Evolutionary conservation across 2,113 vertebrate genomes (phyloP).

Genomic region (Dromiciops gliroides): DNA sequence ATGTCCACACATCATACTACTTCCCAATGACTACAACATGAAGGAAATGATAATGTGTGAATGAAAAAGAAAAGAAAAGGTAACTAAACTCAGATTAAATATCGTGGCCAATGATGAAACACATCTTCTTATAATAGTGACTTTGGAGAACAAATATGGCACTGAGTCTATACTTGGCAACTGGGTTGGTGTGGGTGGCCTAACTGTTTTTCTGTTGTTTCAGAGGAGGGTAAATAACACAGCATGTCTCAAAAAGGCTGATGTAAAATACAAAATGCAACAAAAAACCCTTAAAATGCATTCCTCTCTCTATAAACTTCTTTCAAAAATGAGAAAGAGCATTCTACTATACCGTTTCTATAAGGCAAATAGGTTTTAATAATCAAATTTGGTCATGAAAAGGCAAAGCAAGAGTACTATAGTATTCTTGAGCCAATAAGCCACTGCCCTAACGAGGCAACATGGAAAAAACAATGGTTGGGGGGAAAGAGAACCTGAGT

Average conservation of each 20-base stretch:
- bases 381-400: not conserved
- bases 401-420: not conserved
- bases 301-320: not conserved
- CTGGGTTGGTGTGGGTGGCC: not conserved
- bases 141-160: not conserved
- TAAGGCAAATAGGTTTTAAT: not conserved
- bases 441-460: not conserved
- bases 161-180: rapidly evolving
- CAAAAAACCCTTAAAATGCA: not conserved
- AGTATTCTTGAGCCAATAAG: not conserved
- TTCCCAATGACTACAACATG: not conserved
- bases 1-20: not conserved
- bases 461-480: not conserved
- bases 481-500: not conserved
- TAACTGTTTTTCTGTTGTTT: not conserved
- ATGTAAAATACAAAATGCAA: not conserved
- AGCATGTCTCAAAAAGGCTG: not conserved
- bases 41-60: not conserved
- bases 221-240: not conserved
- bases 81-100: not conserved
- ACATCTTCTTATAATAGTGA: not conserved
- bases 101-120: not conserved
- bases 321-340: not conserved
- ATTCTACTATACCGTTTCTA: not conserved
- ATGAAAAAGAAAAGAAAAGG: not conserved